These are phyloP conservation scores for Eledona agricola DNA, from an alignment of 2,888 invertebrate genomes.

Conservation along the genomic window DNA sequence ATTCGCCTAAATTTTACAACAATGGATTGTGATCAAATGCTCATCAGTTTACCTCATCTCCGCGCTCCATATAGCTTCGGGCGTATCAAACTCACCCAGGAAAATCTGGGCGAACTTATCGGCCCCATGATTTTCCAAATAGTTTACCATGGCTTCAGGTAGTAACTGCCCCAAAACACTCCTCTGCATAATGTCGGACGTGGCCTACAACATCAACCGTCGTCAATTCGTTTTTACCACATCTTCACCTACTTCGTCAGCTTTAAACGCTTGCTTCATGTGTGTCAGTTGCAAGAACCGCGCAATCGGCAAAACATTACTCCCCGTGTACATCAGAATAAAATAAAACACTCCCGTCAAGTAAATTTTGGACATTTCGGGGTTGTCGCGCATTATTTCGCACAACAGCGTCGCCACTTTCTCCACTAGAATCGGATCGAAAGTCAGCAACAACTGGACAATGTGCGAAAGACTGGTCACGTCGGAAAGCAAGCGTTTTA, in stretches of 20 bases:
- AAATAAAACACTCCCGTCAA: slow-evolving; percentile 97
- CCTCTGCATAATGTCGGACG: slow-evolving; percentile 87
- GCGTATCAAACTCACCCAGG: slow-evolving; percentile 98
- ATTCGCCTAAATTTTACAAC: slow-evolving; percentile 84
- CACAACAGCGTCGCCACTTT: slow-evolving; percentile 90
- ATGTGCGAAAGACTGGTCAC: slow-evolving; percentile 91
- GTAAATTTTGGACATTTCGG: slow-evolving; percentile 92
- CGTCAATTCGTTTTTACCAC: neutral
- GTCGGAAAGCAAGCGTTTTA: slow-evolving; percentile 89
- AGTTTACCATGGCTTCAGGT: slow-evolving; percentile 99
- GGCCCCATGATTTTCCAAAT: slow-evolving; percentile 96
- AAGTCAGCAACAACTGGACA: slow-evolving; percentile 93
- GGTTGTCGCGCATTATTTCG: slow-evolving; percentile 95
- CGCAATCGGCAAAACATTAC: slow-evolving; percentile 95
- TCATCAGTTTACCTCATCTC: slow-evolving; percentile 86
- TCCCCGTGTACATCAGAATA: slow-evolving; percentile 98
- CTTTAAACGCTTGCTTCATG: slow-evolving; percentile 92
- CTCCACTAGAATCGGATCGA: slow-evolving; percentile 96
- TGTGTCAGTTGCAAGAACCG: slow-evolving; percentile 94
- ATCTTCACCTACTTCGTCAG: slow-evolving; percentile 77
- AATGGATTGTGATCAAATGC: too few relatives aligned
- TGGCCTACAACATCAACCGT: slow-evolving; percentile 47
- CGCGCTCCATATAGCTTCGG: slow-evolving; percentile 98
- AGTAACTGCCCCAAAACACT: slow-evolving; percentile 93
- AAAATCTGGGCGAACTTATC: slow-evolving; percentile 98